Base-by-base conservation (phyloP, 2,113 vertebrate species). In the Rhinolophus sinicus region DNA sequence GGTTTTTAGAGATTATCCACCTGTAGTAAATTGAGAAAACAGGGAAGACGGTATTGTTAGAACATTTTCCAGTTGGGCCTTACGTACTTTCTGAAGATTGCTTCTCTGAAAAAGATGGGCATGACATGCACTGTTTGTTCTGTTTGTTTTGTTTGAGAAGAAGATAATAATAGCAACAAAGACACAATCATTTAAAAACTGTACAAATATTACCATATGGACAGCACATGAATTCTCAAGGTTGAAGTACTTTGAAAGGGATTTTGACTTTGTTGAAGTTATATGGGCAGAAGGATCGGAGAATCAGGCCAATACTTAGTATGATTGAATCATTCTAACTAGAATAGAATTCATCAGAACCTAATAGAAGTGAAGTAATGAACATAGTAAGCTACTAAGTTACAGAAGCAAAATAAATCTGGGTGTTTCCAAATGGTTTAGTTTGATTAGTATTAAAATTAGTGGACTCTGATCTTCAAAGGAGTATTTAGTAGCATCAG, bases 381-480 rank as follows among this genome's bases (percentile, higher is more conserved):
- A 97, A 93, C 90, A 96, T 64, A 97, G 97, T 81, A 96, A 94
- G 82, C 16, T 93, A 94, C 54, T 81, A 96, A 95, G 82, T 19
- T 93, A 94, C 54, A 87, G 96, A 92, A 75, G 28, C 73, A 84
- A 75, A 64, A 69, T 75, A 95, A 94, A 80, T 67, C 89, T 95
- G 93, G 95, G 54, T 52, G 26, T 75, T 96, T 96, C 95, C 94
- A 97, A 93, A 94, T 62, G 35, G 72, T 84, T 94, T 92, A 97
- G 72, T n/a, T 92, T 96, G 92, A 89, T 97, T 91, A 90, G 94
- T 91, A 14, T 56, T 97, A 96, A 94, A 89, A 95, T 97, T 95
- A 80, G 69, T 97, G 94, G 6, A 60, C 58, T 95, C 10, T 88
- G 47, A 96, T 96, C 90, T 86, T 93, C 96, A 98, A 96, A 58